These are phyloP conservation scores for Hermodice carunculata DNA, from an alignment of 2,888 invertebrate genomes.

Conservation along the genomic window DNA sequence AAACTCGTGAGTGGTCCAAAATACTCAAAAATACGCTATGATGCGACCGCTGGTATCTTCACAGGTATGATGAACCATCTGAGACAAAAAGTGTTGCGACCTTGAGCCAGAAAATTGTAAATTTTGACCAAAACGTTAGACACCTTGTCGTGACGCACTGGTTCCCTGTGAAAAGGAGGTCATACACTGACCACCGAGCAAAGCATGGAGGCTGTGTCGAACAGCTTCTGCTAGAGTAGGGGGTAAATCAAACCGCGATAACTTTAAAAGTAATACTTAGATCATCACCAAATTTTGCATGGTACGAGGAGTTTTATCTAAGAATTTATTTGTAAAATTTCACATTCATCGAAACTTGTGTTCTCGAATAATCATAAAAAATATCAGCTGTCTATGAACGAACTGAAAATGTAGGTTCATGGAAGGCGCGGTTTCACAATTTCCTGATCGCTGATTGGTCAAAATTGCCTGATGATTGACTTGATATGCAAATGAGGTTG, in stretches of 20 bases:
- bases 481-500: conserved; percentile 8
- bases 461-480: conserved; percentile 1
- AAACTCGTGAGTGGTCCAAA: conserved; percentile 15
- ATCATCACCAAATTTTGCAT: background rate
- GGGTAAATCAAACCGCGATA: background rate
- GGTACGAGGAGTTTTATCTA: background rate
- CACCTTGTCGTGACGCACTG: conserved; percentile 15
- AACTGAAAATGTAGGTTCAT: conserved; percentile 14
- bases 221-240: background rate
- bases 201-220: background rate
- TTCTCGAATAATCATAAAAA: conserved; percentile 7
- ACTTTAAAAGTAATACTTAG: background rate
- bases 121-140: background rate
- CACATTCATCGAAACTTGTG: background rate
- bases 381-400: conserved; percentile 8
- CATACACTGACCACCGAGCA: conserved; percentile 13
- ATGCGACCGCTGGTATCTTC: background rate
- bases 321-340: background rate
- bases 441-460: conserved; percentile 14
- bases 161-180: conserved; percentile 15
- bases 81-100: too few species aligned
- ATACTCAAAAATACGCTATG: conserved; percentile 3
- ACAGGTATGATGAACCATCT: background rate
- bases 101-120: background rate
- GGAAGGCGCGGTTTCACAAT: conserved; percentile 3